A percentile compares a stretch with the other conserved stretches of the same genome.
phyloP scores from a whole-genome alignment of 2,113 vertebrate genomes.

The Hippocampus zosterae region DNA sequence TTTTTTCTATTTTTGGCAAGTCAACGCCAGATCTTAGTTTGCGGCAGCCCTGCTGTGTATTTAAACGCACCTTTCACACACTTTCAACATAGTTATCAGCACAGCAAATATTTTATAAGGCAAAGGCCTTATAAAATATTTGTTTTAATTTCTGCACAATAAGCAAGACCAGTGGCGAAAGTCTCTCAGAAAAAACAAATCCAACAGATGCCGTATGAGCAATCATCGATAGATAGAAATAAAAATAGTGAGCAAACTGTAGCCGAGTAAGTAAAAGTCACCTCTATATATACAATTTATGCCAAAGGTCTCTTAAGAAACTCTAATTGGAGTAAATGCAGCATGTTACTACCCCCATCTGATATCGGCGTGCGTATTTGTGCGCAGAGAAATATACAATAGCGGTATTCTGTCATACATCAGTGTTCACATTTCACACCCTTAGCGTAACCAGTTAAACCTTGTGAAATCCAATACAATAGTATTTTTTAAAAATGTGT shows the following conservation, averaged over 20 bases:
- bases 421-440: too few relatives aligned
- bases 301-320: too few relatives aligned
- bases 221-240: background rate
- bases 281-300: too few relatives aligned
- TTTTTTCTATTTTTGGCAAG: conserved; percentile 31
- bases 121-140: background rate
- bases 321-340: too few relatives aligned
- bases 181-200: background rate
- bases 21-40: conserved; percentile 39
- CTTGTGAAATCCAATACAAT: background rate
- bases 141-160: background rate
- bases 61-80: conserved; percentile 54
- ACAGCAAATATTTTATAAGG: too few relatives aligned
- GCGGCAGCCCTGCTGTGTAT: conserved; percentile 40
- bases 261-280: too few relatives aligned
- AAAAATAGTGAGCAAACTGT: background rate
- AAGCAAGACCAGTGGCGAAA: background rate
- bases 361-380: too few relatives aligned
- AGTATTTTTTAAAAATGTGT: background rate
- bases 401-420: too few relatives aligned
- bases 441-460: background rate
- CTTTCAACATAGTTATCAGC: background rate
- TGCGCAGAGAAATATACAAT: too few relatives aligned
- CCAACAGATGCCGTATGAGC: background rate
- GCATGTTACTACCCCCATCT: too few relatives aligned